These are phyloP conservation scores for Nasonia longicornis DNA, from an alignment of 1,140 invertebrate genomes.

Conservation along the genomic window DNA sequence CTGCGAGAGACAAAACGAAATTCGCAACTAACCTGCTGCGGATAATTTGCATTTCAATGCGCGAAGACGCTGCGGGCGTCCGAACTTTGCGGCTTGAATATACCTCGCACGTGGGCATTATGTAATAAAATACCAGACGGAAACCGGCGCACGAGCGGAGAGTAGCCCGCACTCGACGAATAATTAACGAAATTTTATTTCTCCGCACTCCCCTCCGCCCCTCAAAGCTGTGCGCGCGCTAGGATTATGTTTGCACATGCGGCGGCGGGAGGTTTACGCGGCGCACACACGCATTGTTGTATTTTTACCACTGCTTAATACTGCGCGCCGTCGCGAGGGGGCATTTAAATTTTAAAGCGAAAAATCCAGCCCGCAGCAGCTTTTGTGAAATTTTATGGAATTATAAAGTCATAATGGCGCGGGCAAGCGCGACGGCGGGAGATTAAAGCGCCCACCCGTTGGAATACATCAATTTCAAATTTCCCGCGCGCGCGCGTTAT, in stretches of 20 bases:
- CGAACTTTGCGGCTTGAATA: too few relatives aligned
- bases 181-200: conserved; percentile 1
- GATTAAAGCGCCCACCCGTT: background rate
- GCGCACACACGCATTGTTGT: background rate
- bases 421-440: background rate
- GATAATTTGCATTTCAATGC: background rate
- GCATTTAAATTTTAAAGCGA: background rate
- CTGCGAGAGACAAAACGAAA: background rate
- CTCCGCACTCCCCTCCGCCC: too few relatives aligned
- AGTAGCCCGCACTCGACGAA: background rate
- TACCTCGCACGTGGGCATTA: background rate
- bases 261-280: background rate
- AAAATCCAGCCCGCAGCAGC: background rate
- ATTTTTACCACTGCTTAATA: background rate
- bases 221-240: too few relatives aligned
- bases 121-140: background rate
- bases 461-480: conserved; percentile 1
- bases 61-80: too few relatives aligned
- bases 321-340: too few relatives aligned
- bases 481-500: too few relatives aligned
- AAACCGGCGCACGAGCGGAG: background rate
- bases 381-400: conserved; percentile 4
- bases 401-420: background rate
- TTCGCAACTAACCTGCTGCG: background rate
- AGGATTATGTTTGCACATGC: background rate